Evolutionary conservation across 2,888 invertebrate genomes (phyloP).

Genomic region (Harpalus rufipes): DNA sequence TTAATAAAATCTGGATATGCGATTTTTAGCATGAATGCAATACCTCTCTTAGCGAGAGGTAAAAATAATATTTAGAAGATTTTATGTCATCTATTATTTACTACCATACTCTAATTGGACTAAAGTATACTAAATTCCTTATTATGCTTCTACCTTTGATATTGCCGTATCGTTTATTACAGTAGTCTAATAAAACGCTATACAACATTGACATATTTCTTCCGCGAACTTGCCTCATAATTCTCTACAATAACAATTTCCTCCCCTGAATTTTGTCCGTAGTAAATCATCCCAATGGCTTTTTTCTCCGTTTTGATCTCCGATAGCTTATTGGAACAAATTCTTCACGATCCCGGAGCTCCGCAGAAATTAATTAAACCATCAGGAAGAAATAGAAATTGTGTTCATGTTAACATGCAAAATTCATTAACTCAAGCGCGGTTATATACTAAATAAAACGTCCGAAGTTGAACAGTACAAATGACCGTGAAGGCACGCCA

Average conservation of each 20-base stretch:
- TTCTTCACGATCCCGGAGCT: neutral
- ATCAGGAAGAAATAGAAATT: conserved; percentile 1
- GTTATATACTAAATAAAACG: conserved; percentile 51
- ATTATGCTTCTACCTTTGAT: neutral
- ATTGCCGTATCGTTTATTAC: neutral
- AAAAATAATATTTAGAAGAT: too few relatives aligned
- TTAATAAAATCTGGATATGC: too few relatives aligned
- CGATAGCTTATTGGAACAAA: conserved; percentile 41
- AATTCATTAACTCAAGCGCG: conserved; percentile 49
- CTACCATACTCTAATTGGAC: neutral
- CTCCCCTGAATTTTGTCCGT: conserved; percentile 15
- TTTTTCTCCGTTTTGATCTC: conserved; percentile 21
- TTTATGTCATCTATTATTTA: too few relatives aligned
- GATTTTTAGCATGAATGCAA: too few relatives aligned
- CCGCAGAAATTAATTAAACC: neutral
- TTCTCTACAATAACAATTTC: conserved; percentile 17
- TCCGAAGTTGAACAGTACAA: conserved; percentile 33
- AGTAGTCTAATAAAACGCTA: conserved; percentile 12
- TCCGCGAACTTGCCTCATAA: conserved; percentile 12
- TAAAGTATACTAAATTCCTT: neutral
- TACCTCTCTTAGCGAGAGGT: too few relatives aligned
- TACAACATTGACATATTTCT: conserved; percentile 1
- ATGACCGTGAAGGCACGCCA: conserved; percentile 33
- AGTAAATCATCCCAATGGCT: conserved; percentile 29
- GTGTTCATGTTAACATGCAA: conserved; percentile 33